Conservation (phyloP, 1,140 invertebrate species). For the Epicauta chinensis region DNA sequence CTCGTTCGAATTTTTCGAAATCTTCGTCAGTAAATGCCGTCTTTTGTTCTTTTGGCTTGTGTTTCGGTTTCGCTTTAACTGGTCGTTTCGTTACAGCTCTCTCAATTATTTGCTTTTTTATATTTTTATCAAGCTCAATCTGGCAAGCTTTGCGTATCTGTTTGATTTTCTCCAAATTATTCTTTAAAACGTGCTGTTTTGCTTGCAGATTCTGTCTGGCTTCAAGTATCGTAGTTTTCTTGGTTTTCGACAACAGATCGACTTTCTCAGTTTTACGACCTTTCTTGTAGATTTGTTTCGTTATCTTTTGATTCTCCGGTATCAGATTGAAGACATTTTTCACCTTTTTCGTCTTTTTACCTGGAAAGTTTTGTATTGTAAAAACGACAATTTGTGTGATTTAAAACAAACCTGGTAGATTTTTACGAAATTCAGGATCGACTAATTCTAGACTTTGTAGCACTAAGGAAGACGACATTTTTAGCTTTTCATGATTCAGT, state of each 20-base stretch:
- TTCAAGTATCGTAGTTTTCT: constrained; percentile 33
- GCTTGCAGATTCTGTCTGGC: constrained; percentile 27
- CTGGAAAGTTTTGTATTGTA: constrained; percentile 1
- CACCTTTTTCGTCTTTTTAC: constrained; percentile 26
- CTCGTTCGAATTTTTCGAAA: constrained; percentile 47
- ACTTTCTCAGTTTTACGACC: constrained; percentile 17
- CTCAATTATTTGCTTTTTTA: constrained; percentile 45
- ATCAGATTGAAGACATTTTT: constrained; percentile 30
- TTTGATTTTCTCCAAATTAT: constrained; percentile 44
- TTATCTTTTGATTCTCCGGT: constrained; percentile 23
- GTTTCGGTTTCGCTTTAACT: constrained; percentile 39
- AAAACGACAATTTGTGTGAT: not conserved
- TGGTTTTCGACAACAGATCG: constrained; percentile 23
- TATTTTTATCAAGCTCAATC: constrained; percentile 37
- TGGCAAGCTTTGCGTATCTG: constrained; percentile 34
- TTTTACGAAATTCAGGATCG: too few species aligned
- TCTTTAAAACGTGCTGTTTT: constrained; percentile 36
- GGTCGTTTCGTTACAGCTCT: constrained; percentile 47
- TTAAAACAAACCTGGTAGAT: not conserved
- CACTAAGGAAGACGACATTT: too few species aligned
- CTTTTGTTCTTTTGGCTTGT: constrained; percentile 40
- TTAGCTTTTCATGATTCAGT: too few species aligned
- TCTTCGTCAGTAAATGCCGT: constrained; percentile 51
- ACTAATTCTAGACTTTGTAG: too few species aligned
- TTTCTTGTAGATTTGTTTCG: not conserved